Evolutionary conservation across 2,797 vertebrate genomes (phyloP).

Genomic region (Paramormyrops hopkinsi): DNA sequence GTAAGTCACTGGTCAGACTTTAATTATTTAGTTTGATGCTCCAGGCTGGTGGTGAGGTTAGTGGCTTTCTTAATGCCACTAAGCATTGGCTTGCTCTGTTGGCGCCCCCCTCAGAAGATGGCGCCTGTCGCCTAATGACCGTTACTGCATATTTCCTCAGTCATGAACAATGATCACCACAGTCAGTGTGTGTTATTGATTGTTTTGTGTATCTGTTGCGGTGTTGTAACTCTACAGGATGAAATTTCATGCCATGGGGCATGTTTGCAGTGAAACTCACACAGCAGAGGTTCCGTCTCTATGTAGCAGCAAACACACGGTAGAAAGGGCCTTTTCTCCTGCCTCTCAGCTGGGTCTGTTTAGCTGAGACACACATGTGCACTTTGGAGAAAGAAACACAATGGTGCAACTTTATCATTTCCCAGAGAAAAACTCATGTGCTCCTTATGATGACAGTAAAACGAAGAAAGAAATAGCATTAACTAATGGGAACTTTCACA

Average conservation of each 20-base stretch:
- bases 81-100: not conserved
- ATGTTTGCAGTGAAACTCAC: not conserved
- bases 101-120: not conserved
- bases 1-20: not conserved
- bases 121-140: not conserved
- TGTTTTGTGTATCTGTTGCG: not conserved
- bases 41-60: not conserved
- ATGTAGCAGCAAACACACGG: not conserved
- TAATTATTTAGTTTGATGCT: not conserved
- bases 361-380: not conserved
- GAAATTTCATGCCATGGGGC: not conserved
- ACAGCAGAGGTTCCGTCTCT: not conserved
- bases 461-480: not conserved
- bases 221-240: not conserved
- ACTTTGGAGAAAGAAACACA: not conserved
- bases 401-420: not conserved
- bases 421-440: not conserved
- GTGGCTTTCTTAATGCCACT: not conserved
- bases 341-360: not conserved
- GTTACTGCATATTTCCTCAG: not conserved
- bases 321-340: not conserved
- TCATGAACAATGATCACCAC: not conserved
- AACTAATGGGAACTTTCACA: not conserved
- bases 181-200: not conserved
- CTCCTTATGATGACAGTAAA: not conserved